Percentiles rank a stretch among this genome's conserved stretches.
Conservation (phyloP, 2,113 vertebrate species). For the Lagopus leucura region DNA sequence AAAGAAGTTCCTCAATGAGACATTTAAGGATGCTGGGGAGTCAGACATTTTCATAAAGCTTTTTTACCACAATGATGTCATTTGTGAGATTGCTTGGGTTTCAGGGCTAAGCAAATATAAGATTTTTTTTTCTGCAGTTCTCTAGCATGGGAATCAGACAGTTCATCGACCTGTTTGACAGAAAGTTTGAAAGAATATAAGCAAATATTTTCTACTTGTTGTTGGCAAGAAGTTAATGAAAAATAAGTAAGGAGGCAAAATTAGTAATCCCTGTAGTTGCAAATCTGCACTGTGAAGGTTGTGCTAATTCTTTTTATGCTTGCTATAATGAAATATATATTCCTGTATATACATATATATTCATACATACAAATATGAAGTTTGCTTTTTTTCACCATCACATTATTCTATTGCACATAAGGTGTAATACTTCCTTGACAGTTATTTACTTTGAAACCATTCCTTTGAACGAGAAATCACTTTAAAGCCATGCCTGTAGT, state of each 20-base stretch:
- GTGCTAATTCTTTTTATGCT: background rate
- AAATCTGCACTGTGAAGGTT: background rate
- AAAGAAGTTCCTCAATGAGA: background rate
- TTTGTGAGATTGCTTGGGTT: background rate
- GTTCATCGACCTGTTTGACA: background rate
- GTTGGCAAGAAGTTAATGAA: background rate
- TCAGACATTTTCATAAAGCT: background rate
- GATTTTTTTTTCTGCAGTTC: background rate
- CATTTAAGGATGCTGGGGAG: background rate
- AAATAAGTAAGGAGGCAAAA: background rate
- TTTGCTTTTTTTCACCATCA: background rate
- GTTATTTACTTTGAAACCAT: conserved; percentile 47
- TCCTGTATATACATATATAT: background rate
- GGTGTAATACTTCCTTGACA: background rate
- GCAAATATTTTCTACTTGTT: background rate
- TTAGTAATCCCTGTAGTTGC: background rate
- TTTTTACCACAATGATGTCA: background rate
- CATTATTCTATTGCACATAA: conserved; percentile 7
- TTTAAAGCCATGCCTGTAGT: conserved; percentile 14
- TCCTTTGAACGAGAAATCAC: conserved; percentile 43
- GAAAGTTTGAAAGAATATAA: background rate
- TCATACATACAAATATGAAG: background rate
- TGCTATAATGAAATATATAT: background rate
- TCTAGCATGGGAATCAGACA: background rate
- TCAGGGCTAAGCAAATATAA: background rate